Percentiles rank a stretch among this genome's conserved stretches.
Evolutionary conservation across 2,888 invertebrate species (phyloP).

Genomic region (Pomacea canaliculata): DNA sequence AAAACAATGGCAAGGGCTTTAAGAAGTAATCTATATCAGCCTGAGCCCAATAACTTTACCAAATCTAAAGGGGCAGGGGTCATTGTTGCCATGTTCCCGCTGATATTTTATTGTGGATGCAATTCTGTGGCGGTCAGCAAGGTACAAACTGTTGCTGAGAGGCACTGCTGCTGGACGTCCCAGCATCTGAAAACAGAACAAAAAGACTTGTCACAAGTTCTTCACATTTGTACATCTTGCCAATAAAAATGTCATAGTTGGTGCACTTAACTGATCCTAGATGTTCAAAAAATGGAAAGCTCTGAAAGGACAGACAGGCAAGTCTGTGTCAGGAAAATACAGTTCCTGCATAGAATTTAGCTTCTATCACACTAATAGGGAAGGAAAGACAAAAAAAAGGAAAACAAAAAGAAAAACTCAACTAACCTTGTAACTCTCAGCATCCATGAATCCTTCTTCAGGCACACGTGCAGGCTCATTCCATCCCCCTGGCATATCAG

Average conservation of each 20-base stretch:
- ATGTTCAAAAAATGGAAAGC: neutral
- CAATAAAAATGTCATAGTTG: neutral
- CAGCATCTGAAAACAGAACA: slow-evolving; percentile 50
- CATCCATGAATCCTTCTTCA: slow-evolving; percentile 67
- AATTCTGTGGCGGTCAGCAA: slow-evolving; percentile 66
- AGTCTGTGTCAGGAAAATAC: neutral
- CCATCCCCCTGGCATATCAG: slow-evolving; percentile 59
- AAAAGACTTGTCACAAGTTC: neutral
- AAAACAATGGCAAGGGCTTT: too few species aligned
- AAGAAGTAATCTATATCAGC: too few species aligned
- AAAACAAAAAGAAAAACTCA: too few species aligned
- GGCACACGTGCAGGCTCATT: slow-evolving; percentile 60
- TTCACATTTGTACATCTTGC: neutral
- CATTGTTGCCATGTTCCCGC: slow-evolving; percentile 43
- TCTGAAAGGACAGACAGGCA: neutral
- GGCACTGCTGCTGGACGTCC: slow-evolving; percentile 63
- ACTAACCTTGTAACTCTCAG: slow-evolving; percentile 59
- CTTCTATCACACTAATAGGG: neutral
- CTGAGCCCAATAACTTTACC: slow-evolving; percentile 41
- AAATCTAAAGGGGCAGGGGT: slow-evolving; percentile 64
- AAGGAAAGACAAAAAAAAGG: too few species aligned
- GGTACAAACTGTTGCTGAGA: slow-evolving; percentile 66
- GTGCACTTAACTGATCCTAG: neutral
- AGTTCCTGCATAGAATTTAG: neutral
- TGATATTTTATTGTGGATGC: slow-evolving; percentile 44